A percentile compares a stretch with the other conserved stretches of the same genome.
Conservation (phyloP, 92 coral and sea anemone species). For the Montipora capitata region DNA sequence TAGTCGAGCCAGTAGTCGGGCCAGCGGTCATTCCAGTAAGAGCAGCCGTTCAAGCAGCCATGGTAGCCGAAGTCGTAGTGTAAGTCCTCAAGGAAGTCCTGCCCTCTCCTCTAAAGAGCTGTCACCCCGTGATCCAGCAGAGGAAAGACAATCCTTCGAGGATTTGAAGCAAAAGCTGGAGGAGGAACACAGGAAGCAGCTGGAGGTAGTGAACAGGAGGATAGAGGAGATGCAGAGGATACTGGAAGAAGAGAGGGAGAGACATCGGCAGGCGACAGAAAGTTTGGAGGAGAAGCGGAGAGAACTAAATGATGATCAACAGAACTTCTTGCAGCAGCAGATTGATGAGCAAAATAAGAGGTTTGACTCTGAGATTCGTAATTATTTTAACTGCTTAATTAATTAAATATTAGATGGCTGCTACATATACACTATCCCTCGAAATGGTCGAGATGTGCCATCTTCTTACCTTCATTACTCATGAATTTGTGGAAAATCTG, state of each 20-base stretch:
- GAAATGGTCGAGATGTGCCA: too few species aligned
- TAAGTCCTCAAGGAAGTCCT: constrained; percentile 21
- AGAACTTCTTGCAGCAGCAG: constrained; percentile 43
- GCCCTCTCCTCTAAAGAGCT: constrained; percentile 32
- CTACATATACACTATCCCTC: too few species aligned
- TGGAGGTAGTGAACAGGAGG: constrained; percentile 73
- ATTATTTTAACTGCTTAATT: too few species aligned
- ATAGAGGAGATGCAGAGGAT: constrained; percentile 66
- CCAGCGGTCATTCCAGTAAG: constrained; percentile 64
- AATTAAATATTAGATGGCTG: too few species aligned
- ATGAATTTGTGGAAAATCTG: too few species aligned
- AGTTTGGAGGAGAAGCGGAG: constrained; percentile 53
- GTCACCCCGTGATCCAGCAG: constrained; percentile 42
- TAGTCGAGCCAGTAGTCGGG: constrained; percentile 74
- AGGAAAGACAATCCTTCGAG: constrained; percentile 53
- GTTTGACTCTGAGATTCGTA: not conserved
- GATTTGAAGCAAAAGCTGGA: constrained; percentile 69
- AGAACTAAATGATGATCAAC: constrained; percentile 39
- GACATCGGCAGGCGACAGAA: constrained; percentile 73
- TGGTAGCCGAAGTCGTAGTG: constrained; percentile 44
- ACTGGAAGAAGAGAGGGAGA: constrained; percentile 85
- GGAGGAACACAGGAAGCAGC: constrained; percentile 80
- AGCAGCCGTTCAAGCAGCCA: constrained; percentile 46
- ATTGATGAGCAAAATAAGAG: constrained; percentile 52
- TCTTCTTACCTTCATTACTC: too few species aligned